Conservation (phyloP, 2,113 vertebrate genomes). For the Myotis brandtii region DNA sequence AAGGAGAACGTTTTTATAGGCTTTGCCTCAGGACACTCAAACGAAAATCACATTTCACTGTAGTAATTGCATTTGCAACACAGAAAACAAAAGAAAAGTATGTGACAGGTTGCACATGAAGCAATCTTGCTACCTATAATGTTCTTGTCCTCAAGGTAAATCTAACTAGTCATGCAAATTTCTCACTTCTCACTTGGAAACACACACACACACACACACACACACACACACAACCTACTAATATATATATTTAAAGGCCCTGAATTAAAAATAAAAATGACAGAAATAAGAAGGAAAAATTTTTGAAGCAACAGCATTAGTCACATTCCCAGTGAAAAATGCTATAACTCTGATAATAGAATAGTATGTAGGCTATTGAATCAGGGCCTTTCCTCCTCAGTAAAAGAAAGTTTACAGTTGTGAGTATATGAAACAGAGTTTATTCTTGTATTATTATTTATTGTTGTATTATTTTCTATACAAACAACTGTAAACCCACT, state of each 20-base stretch:
- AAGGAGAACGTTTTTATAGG: constrained; percentile 29
- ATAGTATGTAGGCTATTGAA: background rate
- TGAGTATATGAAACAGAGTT: background rate
- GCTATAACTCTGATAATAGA: background rate
- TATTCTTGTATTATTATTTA: background rate
- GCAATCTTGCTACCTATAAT: background rate
- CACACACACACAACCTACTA: background rate
- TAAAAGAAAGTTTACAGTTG: background rate
- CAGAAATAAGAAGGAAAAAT: background rate
- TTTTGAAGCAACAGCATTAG: background rate
- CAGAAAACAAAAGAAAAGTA: constrained; percentile 10
- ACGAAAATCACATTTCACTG: constrained; percentile 58
- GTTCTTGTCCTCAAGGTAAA: constrained; percentile 33
- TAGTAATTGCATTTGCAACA: constrained; percentile 31
- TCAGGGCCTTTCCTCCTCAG: background rate
- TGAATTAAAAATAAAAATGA: background rate
- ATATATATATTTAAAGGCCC: background rate
- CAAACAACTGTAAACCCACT: background rate
- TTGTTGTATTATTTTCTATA: background rate
- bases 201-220: background rate
- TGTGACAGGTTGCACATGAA: background rate
- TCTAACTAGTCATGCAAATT: constrained; percentile 11
- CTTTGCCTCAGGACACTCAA: background rate
- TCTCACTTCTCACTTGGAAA: background rate
- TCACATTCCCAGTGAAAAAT: background rate